A percentile compares a stretch with the other conserved stretches of the same genome.
phyloP scores from a whole-genome alignment of 2,113 vertebrate species.

The Tenrec ecaudatus region DNA sequence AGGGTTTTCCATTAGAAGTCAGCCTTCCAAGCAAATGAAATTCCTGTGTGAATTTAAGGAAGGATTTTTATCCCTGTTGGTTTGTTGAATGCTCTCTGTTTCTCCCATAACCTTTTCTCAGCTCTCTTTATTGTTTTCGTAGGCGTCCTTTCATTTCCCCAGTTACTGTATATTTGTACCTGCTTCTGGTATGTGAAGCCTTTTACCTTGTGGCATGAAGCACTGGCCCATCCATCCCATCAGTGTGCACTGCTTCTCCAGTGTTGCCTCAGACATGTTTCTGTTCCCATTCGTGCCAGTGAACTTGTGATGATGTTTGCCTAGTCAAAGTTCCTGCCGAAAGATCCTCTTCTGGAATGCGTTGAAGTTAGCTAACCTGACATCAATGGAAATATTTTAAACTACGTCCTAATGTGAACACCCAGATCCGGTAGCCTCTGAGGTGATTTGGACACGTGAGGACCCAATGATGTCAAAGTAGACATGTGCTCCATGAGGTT shows the following conservation, averaged over 20 bases:
- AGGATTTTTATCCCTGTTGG: conserved; percentile 1
- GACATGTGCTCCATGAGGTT: neutral
- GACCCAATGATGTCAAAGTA: neutral
- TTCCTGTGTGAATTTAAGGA: neutral
- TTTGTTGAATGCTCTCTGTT: conserved; percentile 70
- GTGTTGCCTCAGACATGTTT: conserved; percentile 41
- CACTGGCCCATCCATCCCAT: conserved; percentile 77
- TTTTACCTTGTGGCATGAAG: conserved; percentile 79
- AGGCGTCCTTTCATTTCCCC: conserved; percentile 81
- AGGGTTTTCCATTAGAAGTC: neutral
- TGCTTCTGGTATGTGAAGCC: conserved; percentile 82
- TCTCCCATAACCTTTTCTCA: conserved; percentile 78
- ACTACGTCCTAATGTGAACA: neutral
- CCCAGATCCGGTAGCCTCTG: too few relatives aligned
- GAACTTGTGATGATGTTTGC: conserved; percentile 82
- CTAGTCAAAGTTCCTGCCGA: neutral
- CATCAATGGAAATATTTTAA: neutral
- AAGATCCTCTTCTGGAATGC: neutral
- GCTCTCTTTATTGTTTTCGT: conserved; percentile 81
- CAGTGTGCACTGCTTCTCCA: conserved; percentile 64
- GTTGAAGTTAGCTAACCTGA: neutral
- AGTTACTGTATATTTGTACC: conserved; percentile 79
- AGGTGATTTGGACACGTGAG: too few relatives aligned
- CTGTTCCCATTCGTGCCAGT: conserved; percentile 72
- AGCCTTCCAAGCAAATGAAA: conserved; percentile 28